Evolutionary conservation across 30 jellyfish, hydroid and myxozoan genomes (phyloP).

Genomic region (Calvadosia cruxmelitensis): DNA sequence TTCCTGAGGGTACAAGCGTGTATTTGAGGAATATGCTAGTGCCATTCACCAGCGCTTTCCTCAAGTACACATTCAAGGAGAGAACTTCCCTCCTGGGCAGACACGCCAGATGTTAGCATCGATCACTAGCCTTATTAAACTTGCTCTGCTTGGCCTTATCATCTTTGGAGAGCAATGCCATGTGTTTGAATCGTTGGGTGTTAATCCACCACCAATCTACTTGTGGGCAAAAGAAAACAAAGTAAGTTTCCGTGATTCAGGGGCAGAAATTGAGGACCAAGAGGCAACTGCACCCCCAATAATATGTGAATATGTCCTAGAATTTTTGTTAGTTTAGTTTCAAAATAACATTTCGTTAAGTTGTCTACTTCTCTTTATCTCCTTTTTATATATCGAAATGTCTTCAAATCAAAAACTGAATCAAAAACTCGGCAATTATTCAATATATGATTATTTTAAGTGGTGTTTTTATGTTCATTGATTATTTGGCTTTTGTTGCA

Average conservation of each 20-base stretch:
- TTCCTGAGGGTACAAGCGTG: constrained; percentile 99
- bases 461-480: no score
- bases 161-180: constrained; percentile 44
- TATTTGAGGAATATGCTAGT: constrained; percentile 97
- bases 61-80: constrained; percentile 91
- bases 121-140: constrained; percentile 43
- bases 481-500: no score
- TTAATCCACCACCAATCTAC: constrained; percentile 69
- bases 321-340: no score
- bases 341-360: not conserved
- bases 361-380: not conserved
- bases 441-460: no score
- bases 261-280: no score
- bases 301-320: no score
- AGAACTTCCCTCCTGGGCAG: constrained; percentile 86
- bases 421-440: no score
- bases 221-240: constrained; percentile 88
- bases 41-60: constrained; percentile 88
- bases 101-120: constrained; percentile 58
- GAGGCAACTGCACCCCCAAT: no score
- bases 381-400: no score
- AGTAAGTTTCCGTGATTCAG: constrained; percentile 25
- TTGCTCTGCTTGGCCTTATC: constrained; percentile 47
- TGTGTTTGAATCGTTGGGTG: constrained; percentile 54
- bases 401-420: no score